These are phyloP conservation scores for Heteropelma amictum DNA, from an alignment of 2,888 invertebrate species.

Conservation along the genomic window DNA sequence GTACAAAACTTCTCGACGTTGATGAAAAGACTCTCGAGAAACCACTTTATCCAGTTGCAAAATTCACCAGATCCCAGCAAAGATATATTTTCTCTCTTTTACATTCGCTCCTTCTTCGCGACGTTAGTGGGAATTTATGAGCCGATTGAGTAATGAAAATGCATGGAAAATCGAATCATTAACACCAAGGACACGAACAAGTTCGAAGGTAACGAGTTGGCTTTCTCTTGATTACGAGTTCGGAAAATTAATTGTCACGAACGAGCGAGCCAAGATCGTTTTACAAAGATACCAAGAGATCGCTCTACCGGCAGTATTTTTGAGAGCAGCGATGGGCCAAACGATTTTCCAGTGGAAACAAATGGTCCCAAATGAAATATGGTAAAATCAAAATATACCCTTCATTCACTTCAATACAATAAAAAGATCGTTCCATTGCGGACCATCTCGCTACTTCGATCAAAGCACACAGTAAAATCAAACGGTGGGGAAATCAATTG, in stretches of 20 bases:
- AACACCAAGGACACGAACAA: conserved; percentile 41
- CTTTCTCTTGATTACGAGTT: conserved; percentile 24
- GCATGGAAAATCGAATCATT: conserved; percentile 53
- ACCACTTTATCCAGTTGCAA: not conserved
- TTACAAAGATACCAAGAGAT: too few species aligned
- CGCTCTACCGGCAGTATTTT: too few species aligned
- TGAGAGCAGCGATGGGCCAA: not conserved
- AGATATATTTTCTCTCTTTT: not conserved
- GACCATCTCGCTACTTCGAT: too few species aligned
- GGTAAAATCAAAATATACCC: too few species aligned
- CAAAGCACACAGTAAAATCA: too few species aligned
- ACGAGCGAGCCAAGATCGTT: conserved; percentile 19
- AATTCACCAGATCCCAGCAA: conserved; percentile 11
- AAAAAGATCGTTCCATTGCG: too few species aligned
- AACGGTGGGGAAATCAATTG: too few species aligned
- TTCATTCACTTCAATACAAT: too few species aligned
- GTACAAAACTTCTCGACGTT: conserved; percentile 27
- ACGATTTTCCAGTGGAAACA: not conserved
- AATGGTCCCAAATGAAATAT: too few species aligned
- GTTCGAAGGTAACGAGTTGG: conserved; percentile 43
- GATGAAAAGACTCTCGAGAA: conserved; percentile 37
- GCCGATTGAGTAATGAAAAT: too few species aligned
- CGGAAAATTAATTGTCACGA: conserved; percentile 50
- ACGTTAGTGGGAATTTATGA: too few species aligned
- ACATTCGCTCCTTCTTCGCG: not conserved